These are phyloP conservation scores for Arbacia lixula DNA, from an alignment of 53 echinoderm and acorn worm genomes.

Conservation along the genomic window DNA sequence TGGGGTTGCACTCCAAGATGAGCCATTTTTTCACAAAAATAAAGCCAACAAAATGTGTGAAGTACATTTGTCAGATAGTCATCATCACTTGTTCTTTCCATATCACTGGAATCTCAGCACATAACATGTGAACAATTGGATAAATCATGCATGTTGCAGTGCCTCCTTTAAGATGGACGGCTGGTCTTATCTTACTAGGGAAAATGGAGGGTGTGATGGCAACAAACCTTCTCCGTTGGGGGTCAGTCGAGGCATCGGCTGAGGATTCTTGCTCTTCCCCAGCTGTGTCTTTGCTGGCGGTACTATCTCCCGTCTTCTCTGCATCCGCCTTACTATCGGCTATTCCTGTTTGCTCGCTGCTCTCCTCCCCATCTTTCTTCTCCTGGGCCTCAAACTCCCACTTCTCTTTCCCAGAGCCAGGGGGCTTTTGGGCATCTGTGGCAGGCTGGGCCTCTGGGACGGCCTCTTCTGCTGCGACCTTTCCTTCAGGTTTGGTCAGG, in stretches of 20 bases:
- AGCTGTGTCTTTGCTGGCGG: conserved; percentile 54
- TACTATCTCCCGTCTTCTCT: conserved; percentile 68
- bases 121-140: too few relatives aligned
- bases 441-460: conserved; percentile 27
- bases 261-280: conserved; percentile 67
- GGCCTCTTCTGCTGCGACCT: conserved; percentile 25
- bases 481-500: conserved; percentile 70
- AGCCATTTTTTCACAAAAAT: too few relatives aligned
- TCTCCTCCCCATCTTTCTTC: conserved; percentile 60
- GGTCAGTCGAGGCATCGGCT: conserved; percentile 49
- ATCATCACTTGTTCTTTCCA: too few relatives aligned
- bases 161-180: conserved; percentile 12
- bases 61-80: too few relatives aligned
- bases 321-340: conserved; percentile 54
- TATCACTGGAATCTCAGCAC: too few relatives aligned
- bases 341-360: conserved; percentile 52
- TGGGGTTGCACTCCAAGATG: too few relatives aligned
- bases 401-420: conserved; percentile 58
- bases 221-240: conserved; percentile 95
- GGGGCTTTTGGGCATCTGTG: conserved; percentile 42
- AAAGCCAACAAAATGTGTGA: too few relatives aligned
- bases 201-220: conserved; percentile 42
- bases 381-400: conserved; percentile 72
- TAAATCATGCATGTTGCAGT: too few relatives aligned
- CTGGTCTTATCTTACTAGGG: conserved; percentile 23